Percentiles rank a stretch among this genome's conserved stretches.
Conservation (phyloP, 2,888 invertebrate genomes). For the Acleris literana region DNA sequence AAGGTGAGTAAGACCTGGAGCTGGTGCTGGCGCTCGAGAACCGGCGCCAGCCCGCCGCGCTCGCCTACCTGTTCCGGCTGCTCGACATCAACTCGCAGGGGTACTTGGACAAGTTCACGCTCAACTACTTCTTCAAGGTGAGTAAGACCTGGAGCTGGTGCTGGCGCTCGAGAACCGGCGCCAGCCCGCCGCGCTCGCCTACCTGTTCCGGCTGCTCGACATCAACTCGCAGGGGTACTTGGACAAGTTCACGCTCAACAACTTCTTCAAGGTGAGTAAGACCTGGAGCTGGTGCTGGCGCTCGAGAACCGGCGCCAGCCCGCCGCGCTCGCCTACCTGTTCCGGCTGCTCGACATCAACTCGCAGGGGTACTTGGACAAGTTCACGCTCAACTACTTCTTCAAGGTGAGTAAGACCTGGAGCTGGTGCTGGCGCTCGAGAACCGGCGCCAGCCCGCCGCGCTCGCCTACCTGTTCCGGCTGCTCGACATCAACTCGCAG, state of each 20-base stretch:
- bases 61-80: slow-evolving; percentile 95
- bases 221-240: slow-evolving; percentile 94
- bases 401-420: too few relatives aligned
- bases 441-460: too few relatives aligned
- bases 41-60: slow-evolving; percentile 93
- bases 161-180: slow-evolving; percentile 95
- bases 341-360: too few relatives aligned
- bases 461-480: too few relatives aligned
- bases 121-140: slow-evolving; percentile 94
- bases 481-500: too few relatives aligned
- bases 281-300: too few relatives aligned
- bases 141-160: slow-evolving; percentile 91
- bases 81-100: slow-evolving; percentile 95
- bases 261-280: slow-evolving; percentile 88
- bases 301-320: too few relatives aligned
- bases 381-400: too few relatives aligned
- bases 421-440: too few relatives aligned
- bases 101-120: slow-evolving; percentile 93
- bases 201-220: slow-evolving; percentile 95
- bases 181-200: slow-evolving; percentile 95
- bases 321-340: too few relatives aligned
- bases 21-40: slow-evolving; percentile 97
- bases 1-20: slow-evolving; percentile 87
- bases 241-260: slow-evolving; percentile 95
- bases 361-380: too few relatives aligned